Percentiles rank a stretch among this genome's conserved stretches.
Conservation (phyloP, 1,140 invertebrate species). For the Ganaspis sp. region DNA sequence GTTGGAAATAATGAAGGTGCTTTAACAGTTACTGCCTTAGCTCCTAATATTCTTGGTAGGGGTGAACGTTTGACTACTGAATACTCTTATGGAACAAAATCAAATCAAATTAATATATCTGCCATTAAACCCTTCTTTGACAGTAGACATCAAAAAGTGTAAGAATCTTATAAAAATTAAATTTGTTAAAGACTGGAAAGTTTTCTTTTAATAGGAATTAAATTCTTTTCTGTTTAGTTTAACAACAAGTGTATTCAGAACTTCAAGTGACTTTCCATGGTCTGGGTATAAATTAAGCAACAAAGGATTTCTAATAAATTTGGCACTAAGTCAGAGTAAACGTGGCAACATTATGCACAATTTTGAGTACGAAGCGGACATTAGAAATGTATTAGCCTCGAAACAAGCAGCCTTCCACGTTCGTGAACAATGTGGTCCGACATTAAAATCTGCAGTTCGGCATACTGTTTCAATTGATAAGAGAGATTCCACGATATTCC, state of each 20-base stretch:
- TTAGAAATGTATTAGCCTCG: constrained; percentile 83
- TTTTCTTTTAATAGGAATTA: constrained; percentile 31
- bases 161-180: too few species aligned
- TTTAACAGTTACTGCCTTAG: constrained; percentile 81
- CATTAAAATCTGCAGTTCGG: constrained; percentile 89
- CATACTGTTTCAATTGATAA: constrained; percentile 87
- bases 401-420: constrained; percentile 85
- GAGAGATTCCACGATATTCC: constrained; percentile 87
- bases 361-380: constrained; percentile 88
- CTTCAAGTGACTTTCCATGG: constrained; percentile 85
- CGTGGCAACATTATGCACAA: constrained; percentile 82
- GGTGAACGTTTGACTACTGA: constrained; percentile 87
- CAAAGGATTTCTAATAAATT: constrained; percentile 81
- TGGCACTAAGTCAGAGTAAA: constrained; percentile 80
- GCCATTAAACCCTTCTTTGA: constrained; percentile 86
- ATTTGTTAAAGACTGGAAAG: not conserved
- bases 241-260: constrained; percentile 82
- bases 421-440: constrained; percentile 89
- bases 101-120: constrained; percentile 83
- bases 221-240: constrained; percentile 76
- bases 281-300: constrained; percentile 86
- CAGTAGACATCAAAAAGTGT: constrained; percentile 69
- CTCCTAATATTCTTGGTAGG: constrained; percentile 89
- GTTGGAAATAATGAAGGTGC: constrained; percentile 92
- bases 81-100: constrained; percentile 85